Evolutionary conservation across 2,113 vertebrate species (phyloP).

Genomic region (Pangasianodon hypophthalmus): DNA sequence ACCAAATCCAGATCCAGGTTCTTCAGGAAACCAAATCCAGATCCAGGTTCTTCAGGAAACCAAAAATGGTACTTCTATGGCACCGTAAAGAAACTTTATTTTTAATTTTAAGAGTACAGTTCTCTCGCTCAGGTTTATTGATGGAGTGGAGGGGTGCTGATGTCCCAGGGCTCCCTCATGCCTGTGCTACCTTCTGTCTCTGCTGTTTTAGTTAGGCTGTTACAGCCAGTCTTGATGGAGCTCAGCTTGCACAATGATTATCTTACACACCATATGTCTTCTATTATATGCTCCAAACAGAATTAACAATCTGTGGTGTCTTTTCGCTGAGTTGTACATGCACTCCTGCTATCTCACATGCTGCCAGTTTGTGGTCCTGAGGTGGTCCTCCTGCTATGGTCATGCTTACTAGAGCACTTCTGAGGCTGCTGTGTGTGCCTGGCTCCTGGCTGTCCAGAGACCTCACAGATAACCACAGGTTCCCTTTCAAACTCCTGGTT

Average conservation of each 20-base stretch:
- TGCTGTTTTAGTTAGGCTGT: not conserved
- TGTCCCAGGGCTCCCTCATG: not conserved
- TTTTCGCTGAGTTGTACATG: slow-evolving; percentile 11
- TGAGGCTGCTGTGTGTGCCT: not conserved
- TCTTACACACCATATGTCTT: slow-evolving; percentile 15
- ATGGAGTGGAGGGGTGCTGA: not conserved
- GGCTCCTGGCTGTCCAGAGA: not conserved
- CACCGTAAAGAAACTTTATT: not conserved
- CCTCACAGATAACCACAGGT: not conserved
- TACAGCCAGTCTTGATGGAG: not conserved
- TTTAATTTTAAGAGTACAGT: not conserved
- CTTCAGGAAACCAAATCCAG: too few species aligned
- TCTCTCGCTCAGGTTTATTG: not conserved
- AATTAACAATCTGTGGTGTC: slow-evolving; percentile 7
- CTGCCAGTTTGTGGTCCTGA: slow-evolving; percentile 5
- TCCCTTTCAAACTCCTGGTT: not conserved
- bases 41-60: not conserved
- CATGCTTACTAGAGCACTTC: not conserved
- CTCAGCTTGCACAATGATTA: slow-evolving; percentile 22
- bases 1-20: not conserved
- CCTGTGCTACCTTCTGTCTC: not conserved
- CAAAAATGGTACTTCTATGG: not conserved
- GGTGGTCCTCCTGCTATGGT: slow-evolving; percentile 10
- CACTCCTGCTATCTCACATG: slow-evolving; percentile 3
- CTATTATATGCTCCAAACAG: not conserved